A percentile compares a stretch with the other conserved stretches of the same genome.
phyloP scores from a whole-genome alignment of 37 sponge, comb jelly and placozoan species.

The Petrosia ficiformis region DNA sequence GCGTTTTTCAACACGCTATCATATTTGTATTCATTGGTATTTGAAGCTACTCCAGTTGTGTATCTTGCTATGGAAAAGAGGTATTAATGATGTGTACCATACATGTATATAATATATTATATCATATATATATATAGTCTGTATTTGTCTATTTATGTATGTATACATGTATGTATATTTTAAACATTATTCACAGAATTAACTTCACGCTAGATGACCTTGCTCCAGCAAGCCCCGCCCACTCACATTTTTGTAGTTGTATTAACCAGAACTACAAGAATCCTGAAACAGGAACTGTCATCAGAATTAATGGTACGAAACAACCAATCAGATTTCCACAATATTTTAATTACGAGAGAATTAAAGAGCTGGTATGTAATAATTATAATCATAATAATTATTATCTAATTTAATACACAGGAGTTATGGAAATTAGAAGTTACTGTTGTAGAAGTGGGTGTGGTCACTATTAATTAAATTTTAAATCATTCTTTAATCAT shows the following conservation, averaged over 20 bases:
- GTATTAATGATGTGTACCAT: conserved; percentile 2
- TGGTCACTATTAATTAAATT: no score
- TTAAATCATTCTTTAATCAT: no score
- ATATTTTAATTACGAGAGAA: conserved; percentile 30
- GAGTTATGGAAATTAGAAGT: neutral
- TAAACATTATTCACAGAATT: conserved; percentile 7
- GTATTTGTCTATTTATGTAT: no score
- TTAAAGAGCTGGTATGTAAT: conserved; percentile 34
- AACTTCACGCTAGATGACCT: conserved; percentile 46
- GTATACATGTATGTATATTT: neutral
- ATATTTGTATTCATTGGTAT: neutral
- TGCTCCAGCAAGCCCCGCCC: conserved; percentile 36
- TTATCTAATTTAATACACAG: neutral
- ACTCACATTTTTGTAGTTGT: conserved; percentile 13
- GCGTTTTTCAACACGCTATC: conserved; percentile 42
- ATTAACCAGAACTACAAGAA: neutral
- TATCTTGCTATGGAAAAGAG: conserved; percentile 39
- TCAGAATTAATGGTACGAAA: conserved; percentile 6
- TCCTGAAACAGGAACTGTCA: neutral
- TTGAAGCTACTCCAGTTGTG: neutral
- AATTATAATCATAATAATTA: neutral
- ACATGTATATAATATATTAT: neutral
- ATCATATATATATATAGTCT: no score
- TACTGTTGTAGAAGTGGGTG: neutral
- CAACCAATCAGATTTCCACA: conserved; percentile 16